Evolutionary conservation across 2,888 invertebrate species (phyloP).

Genomic region (Brachyopa scutellaris): DNA sequence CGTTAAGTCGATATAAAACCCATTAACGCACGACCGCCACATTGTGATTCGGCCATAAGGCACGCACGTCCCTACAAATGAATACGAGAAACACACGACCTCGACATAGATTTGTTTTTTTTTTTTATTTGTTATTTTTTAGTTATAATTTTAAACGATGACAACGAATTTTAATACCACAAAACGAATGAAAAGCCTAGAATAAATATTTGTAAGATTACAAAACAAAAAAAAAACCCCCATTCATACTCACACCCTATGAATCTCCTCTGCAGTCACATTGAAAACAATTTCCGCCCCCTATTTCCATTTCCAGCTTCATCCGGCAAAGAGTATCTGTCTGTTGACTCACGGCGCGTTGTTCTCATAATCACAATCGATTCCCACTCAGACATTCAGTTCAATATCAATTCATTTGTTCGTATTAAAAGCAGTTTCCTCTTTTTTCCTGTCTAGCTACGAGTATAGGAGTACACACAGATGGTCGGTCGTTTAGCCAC

Average conservation of each 20-base stretch:
- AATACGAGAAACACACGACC: too few relatives aligned
- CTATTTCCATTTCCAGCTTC: slow-evolving; percentile 40
- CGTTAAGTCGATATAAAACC: too few relatives aligned
- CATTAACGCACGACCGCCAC: too few relatives aligned
- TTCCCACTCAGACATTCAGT: slow-evolving; percentile 65
- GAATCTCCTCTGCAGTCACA: background rate
- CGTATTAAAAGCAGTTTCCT: slow-evolving; percentile 36
- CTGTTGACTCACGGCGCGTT: slow-evolving; percentile 55
- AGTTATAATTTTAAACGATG: background rate
- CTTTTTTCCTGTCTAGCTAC: background rate
- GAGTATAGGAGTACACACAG: slow-evolving; percentile 22
- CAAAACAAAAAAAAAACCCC: too few relatives aligned
- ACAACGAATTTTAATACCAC: background rate
- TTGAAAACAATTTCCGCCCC: slow-evolving; percentile 57
- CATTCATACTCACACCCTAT: too few relatives aligned
- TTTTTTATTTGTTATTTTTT: background rate
- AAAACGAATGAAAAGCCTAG: background rate
- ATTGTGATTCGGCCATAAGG: too few relatives aligned
- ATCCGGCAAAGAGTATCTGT: slow-evolving; percentile 18
- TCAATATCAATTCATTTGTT: slow-evolving; percentile 57
- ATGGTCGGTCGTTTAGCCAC: slow-evolving; percentile 3
- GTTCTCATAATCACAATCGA: slow-evolving; percentile 69
- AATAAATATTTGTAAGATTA: slow-evolving; percentile 13
- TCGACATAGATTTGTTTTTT: too few relatives aligned
- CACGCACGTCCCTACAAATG: too few relatives aligned